These are phyloP conservation scores for Steatocranus sp. DNA, from an alignment of 2,797 vertebrate genomes.

Conservation along the genomic window DNA sequence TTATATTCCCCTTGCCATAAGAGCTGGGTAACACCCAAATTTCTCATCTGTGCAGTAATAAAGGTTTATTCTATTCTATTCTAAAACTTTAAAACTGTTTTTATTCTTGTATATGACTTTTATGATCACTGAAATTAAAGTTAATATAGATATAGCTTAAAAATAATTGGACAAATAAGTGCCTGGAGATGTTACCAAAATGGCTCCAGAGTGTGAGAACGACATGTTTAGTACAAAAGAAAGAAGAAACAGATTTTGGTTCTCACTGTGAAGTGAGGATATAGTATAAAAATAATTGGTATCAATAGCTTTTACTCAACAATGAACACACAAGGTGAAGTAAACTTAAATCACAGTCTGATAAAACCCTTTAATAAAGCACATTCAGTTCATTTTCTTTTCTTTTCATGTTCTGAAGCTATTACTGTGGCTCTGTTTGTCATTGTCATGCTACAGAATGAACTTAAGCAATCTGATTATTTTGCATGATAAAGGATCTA, in stretches of 20 bases:
- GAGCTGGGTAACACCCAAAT: not conserved
- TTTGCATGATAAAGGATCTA: not conserved
- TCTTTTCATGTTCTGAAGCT: not conserved
- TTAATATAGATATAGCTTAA: not conserved
- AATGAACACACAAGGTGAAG: not conserved
- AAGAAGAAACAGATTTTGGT: not conserved
- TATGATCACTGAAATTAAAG: not conserved
- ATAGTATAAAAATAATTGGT: not conserved
- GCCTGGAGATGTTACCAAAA: not conserved
- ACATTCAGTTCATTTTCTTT: not conserved
- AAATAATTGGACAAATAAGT: not conserved
- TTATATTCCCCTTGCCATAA: not conserved
- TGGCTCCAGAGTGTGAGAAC: not conserved
- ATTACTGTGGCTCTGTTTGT: not conserved
- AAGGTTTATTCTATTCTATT: not conserved
- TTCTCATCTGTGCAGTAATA: not conserved
- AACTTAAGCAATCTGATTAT: not conserved
- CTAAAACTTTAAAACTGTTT: not conserved
- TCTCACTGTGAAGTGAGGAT: not conserved
- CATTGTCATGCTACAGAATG: not conserved
- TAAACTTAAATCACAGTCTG: not conserved
- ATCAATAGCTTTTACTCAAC: not conserved
- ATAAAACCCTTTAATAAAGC: not conserved
- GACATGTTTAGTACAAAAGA: not conserved
- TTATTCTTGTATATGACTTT: not conserved